Evolutionary conservation across 2,797 vertebrate species (phyloP).

Genomic region (Nothura maculosa): DNA sequence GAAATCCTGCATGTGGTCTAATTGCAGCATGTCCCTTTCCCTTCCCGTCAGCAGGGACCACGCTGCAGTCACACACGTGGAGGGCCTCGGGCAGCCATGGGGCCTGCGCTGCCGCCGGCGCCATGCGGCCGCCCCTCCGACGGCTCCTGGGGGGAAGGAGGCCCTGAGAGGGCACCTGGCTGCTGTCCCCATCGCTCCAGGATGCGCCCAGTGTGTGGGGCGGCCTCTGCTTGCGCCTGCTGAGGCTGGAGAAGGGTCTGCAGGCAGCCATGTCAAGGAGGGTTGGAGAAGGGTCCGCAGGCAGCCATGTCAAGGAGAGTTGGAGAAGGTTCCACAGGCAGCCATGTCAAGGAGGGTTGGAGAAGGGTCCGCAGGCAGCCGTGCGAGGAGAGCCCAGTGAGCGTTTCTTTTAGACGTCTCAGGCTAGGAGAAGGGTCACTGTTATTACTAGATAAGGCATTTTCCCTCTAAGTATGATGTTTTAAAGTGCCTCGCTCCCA

Average conservation of each 20-base stretch:
- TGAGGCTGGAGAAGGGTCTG: background rate
- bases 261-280: rapidly evolving
- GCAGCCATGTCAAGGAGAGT: no score
- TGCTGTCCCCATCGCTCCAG: background rate
- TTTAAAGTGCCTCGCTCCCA: constrained; percentile 2
- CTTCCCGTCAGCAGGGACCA: background rate
- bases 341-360: background rate
- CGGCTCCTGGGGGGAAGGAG: rapidly evolving
- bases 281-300: rapidly evolving
- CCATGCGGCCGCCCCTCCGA: background rate
- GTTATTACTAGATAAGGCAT: constrained; percentile 47
- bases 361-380: rapidly evolving
- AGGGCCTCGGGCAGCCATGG: background rate
- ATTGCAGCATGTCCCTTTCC: background rate
- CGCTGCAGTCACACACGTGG: rapidly evolving
- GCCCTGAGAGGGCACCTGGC: background rate
- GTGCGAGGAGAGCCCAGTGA: background rate
- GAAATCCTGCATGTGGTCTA: background rate
- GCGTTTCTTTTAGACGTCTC: background rate
- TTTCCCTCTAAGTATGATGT: constrained; percentile 12
- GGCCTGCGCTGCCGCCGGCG: background rate
- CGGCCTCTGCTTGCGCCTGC: background rate
- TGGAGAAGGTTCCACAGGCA: rapidly evolving
- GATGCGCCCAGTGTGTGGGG: rapidly evolving
- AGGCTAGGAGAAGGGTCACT: background rate